Conservation (phyloP, 2,113 vertebrate species). For the Atrichornis clamosus region DNA sequence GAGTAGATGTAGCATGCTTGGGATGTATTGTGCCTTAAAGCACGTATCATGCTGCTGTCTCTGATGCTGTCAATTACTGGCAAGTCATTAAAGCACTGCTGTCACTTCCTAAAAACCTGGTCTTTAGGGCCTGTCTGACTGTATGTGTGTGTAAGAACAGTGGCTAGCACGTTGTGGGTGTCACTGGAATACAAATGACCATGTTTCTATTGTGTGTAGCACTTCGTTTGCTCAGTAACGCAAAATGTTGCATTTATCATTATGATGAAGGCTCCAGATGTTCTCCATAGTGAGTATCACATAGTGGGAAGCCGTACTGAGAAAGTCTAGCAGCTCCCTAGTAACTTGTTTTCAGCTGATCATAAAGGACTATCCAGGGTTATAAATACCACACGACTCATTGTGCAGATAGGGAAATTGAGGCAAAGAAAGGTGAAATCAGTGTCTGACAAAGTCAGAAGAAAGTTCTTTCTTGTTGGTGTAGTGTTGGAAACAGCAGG, state of each 20-base stretch:
- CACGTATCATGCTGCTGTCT: background rate
- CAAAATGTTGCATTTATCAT: constrained; percentile 32
- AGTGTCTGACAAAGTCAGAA: background rate
- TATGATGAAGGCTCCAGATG: constrained; percentile 44
- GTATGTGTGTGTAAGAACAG: background rate
- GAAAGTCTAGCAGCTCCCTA: constrained; percentile 36
- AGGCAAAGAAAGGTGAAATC: background rate
- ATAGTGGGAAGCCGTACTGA: background rate
- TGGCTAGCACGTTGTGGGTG: constrained; percentile 1
- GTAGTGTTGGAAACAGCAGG: background rate
- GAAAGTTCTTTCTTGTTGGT: background rate
- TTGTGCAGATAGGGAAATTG: background rate
- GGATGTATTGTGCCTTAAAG: background rate
- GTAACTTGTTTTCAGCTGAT: background rate
- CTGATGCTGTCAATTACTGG: background rate
- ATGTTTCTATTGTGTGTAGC: background rate
- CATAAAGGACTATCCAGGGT: background rate
- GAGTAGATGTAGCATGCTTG: background rate
- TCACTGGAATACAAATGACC: constrained; percentile 44
- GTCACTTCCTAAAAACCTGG: background rate
- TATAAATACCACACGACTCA: background rate
- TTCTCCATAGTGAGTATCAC: background rate
- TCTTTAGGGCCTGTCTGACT: constrained; percentile 24
- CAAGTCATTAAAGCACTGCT: constrained; percentile 14
- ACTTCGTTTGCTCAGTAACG: background rate